Evolutionary conservation across 1,140 invertebrate species (phyloP), one percentile per base, ranked within the genome.

Genomic region (Drosophila lowei): DNA sequence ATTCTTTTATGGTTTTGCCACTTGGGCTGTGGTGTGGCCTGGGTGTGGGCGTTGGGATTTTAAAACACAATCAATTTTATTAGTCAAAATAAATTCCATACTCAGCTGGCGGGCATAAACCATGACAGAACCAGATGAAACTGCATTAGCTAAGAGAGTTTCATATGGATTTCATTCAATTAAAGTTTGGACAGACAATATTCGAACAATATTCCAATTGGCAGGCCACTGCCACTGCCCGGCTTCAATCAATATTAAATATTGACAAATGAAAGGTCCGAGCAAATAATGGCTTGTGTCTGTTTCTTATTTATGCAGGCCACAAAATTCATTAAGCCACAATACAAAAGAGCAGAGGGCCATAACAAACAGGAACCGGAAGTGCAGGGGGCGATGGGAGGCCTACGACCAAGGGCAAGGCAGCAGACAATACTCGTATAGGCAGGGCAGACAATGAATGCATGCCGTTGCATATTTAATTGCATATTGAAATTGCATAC

Each of bases 241-340:
- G 8, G 47, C 28, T 58, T 18, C 41, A 72, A 56, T 62, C 53
- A 53, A 72, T 48, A 57, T 64, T 72, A 76, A 85, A 85, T 84
- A 84, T 84, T 84, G 80, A 84, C 77, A 84, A 80, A 66, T 70
- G 49, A 76, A 50, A 61, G 52, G 28, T 59, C 46, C 66, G 60
- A 52, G 57, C 77, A 85, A 85, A 86, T 85, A 85, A 85, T 85
- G 76, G 80, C 73, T 55, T 48, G 16, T 60, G 80, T 57, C 77
- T 81, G 77, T 77, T 65, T 77, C 77, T 85, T 86, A 86, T 85
- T 85, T 85, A 80, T 86, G 73, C 72, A 53, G 62, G 52, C 49
- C 58, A 53, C 77, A 73, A 80, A 76, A 72, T 65, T 55, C 79
- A 84, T 78, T 62, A 68, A 73, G 62, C 56, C 46, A 60, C 57